Evolutionary conservation across 2,797 vertebrate genomes (phyloP).

Genomic region (Phataginus tricuspis): DNA sequence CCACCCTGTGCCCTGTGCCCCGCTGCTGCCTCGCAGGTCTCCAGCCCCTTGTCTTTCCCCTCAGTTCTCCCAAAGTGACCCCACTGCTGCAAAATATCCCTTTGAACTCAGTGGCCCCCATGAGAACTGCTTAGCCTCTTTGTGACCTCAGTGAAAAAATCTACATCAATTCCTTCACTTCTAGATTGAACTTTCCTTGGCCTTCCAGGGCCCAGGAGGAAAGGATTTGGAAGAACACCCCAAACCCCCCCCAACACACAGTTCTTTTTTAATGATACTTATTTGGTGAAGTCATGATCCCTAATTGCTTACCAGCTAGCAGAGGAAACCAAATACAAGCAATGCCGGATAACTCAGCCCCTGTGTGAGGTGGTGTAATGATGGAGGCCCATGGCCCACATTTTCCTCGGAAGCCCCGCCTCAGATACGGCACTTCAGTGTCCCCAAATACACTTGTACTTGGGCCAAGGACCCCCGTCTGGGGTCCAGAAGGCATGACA

Average conservation of each 20-base stretch:
- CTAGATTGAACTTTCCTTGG: not conserved
- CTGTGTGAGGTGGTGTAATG: not conserved
- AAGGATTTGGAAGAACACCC: not conserved
- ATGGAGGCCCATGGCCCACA: not conserved
- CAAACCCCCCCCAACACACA: not conserved
- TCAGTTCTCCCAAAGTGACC: slow-evolving; percentile 30
- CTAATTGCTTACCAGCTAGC: not conserved
- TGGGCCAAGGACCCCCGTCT: not conserved
- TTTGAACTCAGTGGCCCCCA: not conserved
- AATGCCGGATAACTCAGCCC: not conserved
- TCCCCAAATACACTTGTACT: not conserved
- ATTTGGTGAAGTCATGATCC: not conserved
- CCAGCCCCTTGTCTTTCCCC: not conserved
- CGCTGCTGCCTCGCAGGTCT: not conserved
- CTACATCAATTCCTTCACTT: not conserved
- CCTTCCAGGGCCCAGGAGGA: not conserved
- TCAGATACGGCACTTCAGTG: not conserved
- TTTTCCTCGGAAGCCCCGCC: not conserved
- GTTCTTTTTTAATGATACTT: not conserved
- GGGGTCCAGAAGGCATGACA: not conserved
- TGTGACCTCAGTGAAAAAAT: not conserved
- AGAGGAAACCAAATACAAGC: not conserved
- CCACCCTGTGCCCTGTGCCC: not conserved
- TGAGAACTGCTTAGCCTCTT: not conserved
- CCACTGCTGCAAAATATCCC: not conserved